Evolutionary conservation across 2,113 vertebrate species (phyloP).

Genomic region (Melanocharis versteri): DNA sequence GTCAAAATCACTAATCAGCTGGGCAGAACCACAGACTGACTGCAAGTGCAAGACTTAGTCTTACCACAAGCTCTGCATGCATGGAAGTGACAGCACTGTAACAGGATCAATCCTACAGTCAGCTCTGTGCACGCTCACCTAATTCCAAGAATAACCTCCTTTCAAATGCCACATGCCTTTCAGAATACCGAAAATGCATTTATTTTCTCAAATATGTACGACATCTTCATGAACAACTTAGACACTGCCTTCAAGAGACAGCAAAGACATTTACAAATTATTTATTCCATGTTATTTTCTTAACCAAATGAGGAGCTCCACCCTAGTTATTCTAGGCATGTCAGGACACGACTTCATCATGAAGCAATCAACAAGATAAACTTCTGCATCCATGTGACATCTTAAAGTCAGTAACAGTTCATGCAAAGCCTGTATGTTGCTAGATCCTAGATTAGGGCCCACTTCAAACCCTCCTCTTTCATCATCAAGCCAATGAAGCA

Average conservation of each 20-base stretch:
- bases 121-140: not conserved
- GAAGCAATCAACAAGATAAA: not conserved
- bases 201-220: not conserved
- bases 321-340: not conserved
- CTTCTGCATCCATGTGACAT: not conserved
- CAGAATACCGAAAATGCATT: not conserved
- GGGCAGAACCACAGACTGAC: not conserved
- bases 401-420: not conserved
- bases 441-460: not conserved
- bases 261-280: not conserved
- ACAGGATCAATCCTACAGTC: not conserved
- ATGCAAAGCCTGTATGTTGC: not conserved
- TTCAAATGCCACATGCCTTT: not conserved
- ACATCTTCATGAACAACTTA: not conserved
- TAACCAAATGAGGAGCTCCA: not conserved
- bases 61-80: not conserved
- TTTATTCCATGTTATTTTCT: not conserved
- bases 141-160: constrained; percentile 6
- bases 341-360: not conserved
- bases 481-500: not conserved
- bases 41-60: not conserved
- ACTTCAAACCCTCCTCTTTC: not conserved
- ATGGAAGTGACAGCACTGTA: not conserved
- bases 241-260: not conserved
- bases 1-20: not conserved